Evolutionary conservation across 2,888 invertebrate species (phyloP).

Genomic region (Malacosoma neustria): DNA sequence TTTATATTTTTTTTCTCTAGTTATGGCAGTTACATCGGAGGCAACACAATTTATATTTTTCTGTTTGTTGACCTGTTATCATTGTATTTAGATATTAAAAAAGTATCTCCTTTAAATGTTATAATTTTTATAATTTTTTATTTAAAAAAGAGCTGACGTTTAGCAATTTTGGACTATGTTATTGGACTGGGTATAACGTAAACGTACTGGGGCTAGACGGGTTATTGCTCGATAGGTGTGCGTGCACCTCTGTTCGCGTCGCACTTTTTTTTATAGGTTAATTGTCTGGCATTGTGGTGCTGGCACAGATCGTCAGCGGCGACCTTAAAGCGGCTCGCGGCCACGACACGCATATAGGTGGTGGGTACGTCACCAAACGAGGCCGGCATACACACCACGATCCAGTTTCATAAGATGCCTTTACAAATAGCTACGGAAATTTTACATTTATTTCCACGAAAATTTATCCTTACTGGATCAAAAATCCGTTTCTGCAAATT

Average conservation of each 20-base stretch:
- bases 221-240: conserved; percentile 56
- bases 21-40: not conserved
- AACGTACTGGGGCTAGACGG: conserved; percentile 33
- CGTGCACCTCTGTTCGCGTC: conserved; percentile 33
- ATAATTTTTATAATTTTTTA: no score
- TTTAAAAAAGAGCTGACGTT: no score
- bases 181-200: no score
- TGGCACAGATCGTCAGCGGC: conserved; percentile 64
- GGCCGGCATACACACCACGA: conserved; percentile 31
- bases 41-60: not conserved
- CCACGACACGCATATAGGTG: conserved; percentile 59
- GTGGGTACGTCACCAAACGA: conserved; percentile 51
- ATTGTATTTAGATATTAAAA: not conserved
- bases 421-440: not conserved
- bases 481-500: no score
- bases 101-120: not conserved
- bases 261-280: conserved; percentile 69
- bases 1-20: not conserved
- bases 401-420: not conserved
- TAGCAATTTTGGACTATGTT: no score
- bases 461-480: no score
- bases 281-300: conserved; percentile 70
- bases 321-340: conserved; percentile 67
- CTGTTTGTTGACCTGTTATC: not conserved
- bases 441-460: not conserved